A percentile compares a stretch with the other conserved stretches of the same genome.
phyloP scores from a whole-genome alignment of 1,140 invertebrate genomes.

The Lamellibrachia luymesi region DNA sequence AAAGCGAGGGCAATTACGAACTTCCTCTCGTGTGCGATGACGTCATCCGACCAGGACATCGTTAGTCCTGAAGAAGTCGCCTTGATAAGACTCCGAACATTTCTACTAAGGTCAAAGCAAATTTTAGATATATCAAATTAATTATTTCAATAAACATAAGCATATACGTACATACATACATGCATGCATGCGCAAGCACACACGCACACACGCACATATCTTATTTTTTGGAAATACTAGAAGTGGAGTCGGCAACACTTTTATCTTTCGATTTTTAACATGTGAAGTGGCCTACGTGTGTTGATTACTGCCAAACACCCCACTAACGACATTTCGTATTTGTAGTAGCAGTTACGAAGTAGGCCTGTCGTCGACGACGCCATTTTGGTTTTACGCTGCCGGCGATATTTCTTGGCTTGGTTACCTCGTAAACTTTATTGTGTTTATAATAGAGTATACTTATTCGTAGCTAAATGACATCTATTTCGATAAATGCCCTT shows the following conservation, averaged over 20 bases:
- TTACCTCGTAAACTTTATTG: neutral
- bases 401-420: neutral
- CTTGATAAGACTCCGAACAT: no score
- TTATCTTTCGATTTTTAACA: neutral
- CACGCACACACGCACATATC: neutral
- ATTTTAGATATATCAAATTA: no score
- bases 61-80: no score
- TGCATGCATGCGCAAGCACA: no score
- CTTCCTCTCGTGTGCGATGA: no score
- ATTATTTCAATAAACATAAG: no score
- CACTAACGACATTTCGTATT: neutral
- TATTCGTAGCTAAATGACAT: neutral
- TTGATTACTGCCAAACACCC: neutral
- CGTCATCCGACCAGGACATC: no score
- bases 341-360: neutral
- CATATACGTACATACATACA: no score
- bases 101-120: no score
- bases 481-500: neutral
- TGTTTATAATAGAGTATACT: neutral
- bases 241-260: neutral
- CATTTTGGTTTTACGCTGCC: neutral
- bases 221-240: neutral
- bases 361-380: neutral
- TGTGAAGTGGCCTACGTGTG: neutral
- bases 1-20: no score